Conservation (phyloP, 2,797 vertebrate genomes). For the Cynopterus sphinx region DNA sequence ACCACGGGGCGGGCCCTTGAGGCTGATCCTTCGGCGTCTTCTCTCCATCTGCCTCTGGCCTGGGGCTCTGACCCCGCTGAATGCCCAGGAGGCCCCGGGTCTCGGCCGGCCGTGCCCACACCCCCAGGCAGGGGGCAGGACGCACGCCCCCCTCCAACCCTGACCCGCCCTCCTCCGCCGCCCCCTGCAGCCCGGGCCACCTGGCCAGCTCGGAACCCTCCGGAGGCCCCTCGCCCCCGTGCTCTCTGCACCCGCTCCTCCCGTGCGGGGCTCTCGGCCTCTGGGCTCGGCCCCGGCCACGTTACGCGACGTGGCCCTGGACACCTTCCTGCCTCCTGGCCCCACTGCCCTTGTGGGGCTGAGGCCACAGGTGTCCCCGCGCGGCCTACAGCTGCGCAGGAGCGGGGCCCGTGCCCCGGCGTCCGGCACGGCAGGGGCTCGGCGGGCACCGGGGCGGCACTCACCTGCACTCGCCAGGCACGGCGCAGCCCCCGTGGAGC, state of each 20-base stretch:
- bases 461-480: constrained; percentile 95
- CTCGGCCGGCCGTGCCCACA: background rate
- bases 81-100: background rate
- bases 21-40: too few species aligned
- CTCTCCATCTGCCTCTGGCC: fast-evolving
- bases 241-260: background rate
- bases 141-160: too few species aligned
- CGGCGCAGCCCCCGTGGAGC: constrained; percentile 89
- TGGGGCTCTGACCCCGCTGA: fast-evolving
- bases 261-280: background rate
- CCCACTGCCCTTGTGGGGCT: fast-evolving
- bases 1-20: too few species aligned
- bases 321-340: background rate
- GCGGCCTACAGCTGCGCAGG: fast-evolving
- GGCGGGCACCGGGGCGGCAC: constrained; percentile 63
- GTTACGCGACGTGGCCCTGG: fast-evolving
- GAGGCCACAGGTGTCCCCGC: fast-evolving
- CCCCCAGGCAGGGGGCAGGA: too few species aligned
- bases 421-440: fast-evolving
- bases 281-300: background rate
- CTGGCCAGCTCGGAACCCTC: background rate
- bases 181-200: fast-evolving
- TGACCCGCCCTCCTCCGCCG: background rate
- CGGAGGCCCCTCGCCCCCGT: too few species aligned
- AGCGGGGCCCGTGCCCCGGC: fast-evolving